Base-by-base conservation (phyloP, 2,888 invertebrate species). In the Brachyptera risi region DNA sequence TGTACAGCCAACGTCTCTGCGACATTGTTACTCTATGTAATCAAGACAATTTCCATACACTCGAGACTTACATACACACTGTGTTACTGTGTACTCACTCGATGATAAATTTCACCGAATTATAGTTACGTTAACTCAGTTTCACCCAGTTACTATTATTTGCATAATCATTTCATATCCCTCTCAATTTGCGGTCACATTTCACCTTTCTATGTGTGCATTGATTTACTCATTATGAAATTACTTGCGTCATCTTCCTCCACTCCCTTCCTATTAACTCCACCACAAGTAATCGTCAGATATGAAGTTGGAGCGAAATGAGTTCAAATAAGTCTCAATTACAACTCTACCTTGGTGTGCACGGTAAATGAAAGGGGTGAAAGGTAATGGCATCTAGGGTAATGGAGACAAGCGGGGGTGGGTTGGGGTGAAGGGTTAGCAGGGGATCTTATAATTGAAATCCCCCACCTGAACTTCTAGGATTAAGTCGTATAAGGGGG, bases 291-390 rank as follows among this genome's bases (percentile, higher is more conserved):
- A 67, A 66, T 65, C 59, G 66, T 59, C 62, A 67, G 67, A 66
- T 67, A 67, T 67, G 66, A 67, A 66, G 66, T 65, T 67, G 65
- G 66, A 66, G 67, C 66, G 66, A 66, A 67, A 67, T 67, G 67
- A 66, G 66, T 66, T 64, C 66, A 66, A 67, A 66, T 67, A 65
- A 63, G 65, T 63, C 66, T 67, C 66, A 67, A 67, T 67, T 67
- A 67, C 67, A n/a, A n/a, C 63, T 64, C 54, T 54, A 54, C 54
- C 54, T 54, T 54, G 21, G 44, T 44, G 21, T 21, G 21, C 11
- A 37, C 21, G 37, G 26, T 27, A 15, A 11, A 21, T 54, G 64
- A 63, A 65, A 64, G 63, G 65, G 61, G 58, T 15, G 51, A 56
- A 57, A 57, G 60, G 60, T 57, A 60, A 58, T 60, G 58, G 63